Base-by-base conservation (phyloP, 2,797 vertebrate species). In the Tenualosa thibaudeaui region DNA sequence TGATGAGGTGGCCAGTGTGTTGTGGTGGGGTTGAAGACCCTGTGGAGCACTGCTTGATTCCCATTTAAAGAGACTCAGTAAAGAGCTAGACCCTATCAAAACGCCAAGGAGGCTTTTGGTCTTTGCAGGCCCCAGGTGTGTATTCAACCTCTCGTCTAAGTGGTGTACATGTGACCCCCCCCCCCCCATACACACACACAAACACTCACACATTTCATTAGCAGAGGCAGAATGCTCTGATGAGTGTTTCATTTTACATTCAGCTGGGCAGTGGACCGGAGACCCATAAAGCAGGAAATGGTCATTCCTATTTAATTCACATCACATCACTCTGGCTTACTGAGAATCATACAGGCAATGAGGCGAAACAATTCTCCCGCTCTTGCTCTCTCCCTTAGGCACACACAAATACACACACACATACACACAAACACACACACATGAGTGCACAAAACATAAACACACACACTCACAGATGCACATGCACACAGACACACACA, bases 221-320 rank as follows among this genome's bases (percentile, higher is more conserved):
- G 71, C 17, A 6, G 71, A 22, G 40, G 71, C 19, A 19, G 17
- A 46, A 46, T 40, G 71, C 71, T 22, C 15, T 78, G 71, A 9
- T 12, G 40, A 78, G 71, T 43, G 71, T 40, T 46, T 43, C 37
- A 43, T 78, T 78, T 78, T 43, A 9, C 71, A 78, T 46, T 40
- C 6, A 9, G 43, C 37, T 22, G 7, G 71, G 71, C 37, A 75
- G 68, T 13, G 22, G 68, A 37, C 68, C 71, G 24, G 26, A 22
- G 1, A 46, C 6, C 51, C 84, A 26, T 87, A 86, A 88, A 89
- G 88, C 53, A 5, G 82, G 54, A 87, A 88, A 71, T 43, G 68
- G 85, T 85, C 83, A 86, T 85, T 85, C 81, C 53, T 54, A 84
- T 84, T 85, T 75, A 82, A 65, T 84, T 54, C 82, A 26, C 78